Evolutionary conservation across 2,888 invertebrate species (phyloP).

Genomic region (Nycteola revayana): DNA sequence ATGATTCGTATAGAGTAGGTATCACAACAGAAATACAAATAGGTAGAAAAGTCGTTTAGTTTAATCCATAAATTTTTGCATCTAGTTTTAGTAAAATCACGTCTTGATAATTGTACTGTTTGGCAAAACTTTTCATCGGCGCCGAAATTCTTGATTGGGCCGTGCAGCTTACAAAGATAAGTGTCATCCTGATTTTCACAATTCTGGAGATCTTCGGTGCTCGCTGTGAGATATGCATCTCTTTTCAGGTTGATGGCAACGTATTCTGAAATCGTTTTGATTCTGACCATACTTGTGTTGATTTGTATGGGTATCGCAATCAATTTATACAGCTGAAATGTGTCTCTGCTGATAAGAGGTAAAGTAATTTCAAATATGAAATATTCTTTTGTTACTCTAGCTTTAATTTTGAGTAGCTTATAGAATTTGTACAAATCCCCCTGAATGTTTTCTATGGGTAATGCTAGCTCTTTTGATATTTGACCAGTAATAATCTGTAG

Average conservation of each 20-base stretch:
- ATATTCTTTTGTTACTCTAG: not conserved
- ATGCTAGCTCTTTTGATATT: constrained; percentile 12
- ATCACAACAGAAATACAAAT: no score
- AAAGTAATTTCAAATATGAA: constrained; percentile 1
- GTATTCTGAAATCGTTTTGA: not conserved
- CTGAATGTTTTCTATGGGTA: constrained; percentile 12
- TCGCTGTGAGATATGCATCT: no score
- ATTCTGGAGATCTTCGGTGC: no score
- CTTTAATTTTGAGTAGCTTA: constrained; percentile 10
- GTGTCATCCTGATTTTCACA: no score
- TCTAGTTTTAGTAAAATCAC: no score
- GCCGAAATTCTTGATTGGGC: no score
- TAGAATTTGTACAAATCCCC: constrained; percentile 14
- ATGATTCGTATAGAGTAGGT: no score
- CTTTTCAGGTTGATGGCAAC: not conserved
- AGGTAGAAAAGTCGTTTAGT: no score
- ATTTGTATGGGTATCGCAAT: not conserved
- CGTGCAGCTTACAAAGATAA: no score
- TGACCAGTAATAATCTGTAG: constrained; percentile 13
- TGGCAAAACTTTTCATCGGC: no score
- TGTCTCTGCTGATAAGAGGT: not conserved
- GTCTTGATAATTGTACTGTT: no score
- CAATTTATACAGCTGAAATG: not conserved
- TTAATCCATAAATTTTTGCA: no score
- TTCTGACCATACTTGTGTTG: not conserved